Evolutionary conservation across 2,797 vertebrate species (phyloP), one percentile per base, ranked within the genome.

Genomic region (Pipistrellus kuhlii): DNA sequence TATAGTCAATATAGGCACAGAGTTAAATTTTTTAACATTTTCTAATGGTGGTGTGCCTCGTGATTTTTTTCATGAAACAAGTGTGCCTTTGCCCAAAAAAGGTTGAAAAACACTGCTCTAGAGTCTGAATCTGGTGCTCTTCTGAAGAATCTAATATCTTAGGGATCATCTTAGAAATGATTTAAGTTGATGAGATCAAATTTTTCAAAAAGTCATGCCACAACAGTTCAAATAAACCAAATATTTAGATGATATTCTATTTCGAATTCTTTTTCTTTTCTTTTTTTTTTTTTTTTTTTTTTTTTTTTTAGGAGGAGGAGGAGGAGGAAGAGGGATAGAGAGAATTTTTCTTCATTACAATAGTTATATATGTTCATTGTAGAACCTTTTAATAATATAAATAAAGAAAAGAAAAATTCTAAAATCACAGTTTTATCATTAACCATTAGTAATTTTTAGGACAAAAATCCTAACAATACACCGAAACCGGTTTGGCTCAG

Each of bases 171-270:
- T 94, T 44, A 23, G 41, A 4, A 35, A 38, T 55, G 6, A 66
- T 62, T 80, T 62, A 55, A 89, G 72, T 41, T 46, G 51, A 69
- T 66, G 25, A 11, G 64, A 44, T 95, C 5, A 35, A 18, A 17
- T 20, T 88, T 95, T 88, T 91, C 64, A 30, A 44, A 30, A 51
- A 32, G 84, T 85, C 82, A 57, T 92, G 15, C 27, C 35, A 48
- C 21, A 53, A 76, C 5, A 88, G 35, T 89, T 71, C 13, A 64
- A 81, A 59, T 38, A 59, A 46, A 21, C 51, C 35, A 89, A 27
- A 57, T 3, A 71, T 94, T 93, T 66, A 84, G 27, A 66, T 91
- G 55, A 30, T 76, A 27, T 30, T 15, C 5, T 23, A 57, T 51
- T 91, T 53, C 88, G 57, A 93, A 62, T 55, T 55, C 8, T 21